Evolutionary conservation across 2,888 invertebrate genomes (phyloP), one percentile per base, ranked within the genome.

Genomic region (Julus scanicus): DNA sequence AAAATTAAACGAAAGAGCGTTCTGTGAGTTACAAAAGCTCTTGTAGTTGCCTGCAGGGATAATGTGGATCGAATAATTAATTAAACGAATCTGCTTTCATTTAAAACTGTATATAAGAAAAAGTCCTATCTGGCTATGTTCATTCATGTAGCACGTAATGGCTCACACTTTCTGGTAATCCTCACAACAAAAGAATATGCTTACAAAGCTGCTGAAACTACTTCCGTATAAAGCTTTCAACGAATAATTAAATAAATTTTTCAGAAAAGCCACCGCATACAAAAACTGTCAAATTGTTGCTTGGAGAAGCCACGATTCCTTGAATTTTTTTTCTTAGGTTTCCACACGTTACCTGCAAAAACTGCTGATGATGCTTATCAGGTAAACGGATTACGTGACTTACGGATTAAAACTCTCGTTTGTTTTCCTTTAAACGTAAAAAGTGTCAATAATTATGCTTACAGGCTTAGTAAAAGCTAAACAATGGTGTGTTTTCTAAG

Each of bases 241-340:
- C 63, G 20, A 71, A 20, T 71, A 71, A 71, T 71, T 71, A 71
- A 71, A 17, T 71, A 29, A 20, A 6, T 71, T 71, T 71, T 71
- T 71, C 63, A 71, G 63, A 71, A 20, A 71, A 20, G 63, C 63
- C 63, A 8, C 20, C 63, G 9, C 63, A 20, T 29, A 71, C 63
- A 71, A 71, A 44, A 53, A 71, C 63, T 71, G 63, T 71, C 63
- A 71, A 71, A 71, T 71, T 71, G 63, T 17, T 71, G 63, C 63
- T 71, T 9, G 20, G 11, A 71, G 63, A 71, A 71, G 63, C 63
- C 63, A 71, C 63, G 63, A 71, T 71, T 71, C 4, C 57, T 0
- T 63, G 17, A 2, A 29, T 20, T 20, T 71, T 71, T 71, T 4
- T 20, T 71, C 8, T 71, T 29, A 8, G 44, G 44, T 44, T 44